Base-by-base conservation (phyloP, 92 coral and sea anemone species). In the Zoanthus gigantus region DNA sequence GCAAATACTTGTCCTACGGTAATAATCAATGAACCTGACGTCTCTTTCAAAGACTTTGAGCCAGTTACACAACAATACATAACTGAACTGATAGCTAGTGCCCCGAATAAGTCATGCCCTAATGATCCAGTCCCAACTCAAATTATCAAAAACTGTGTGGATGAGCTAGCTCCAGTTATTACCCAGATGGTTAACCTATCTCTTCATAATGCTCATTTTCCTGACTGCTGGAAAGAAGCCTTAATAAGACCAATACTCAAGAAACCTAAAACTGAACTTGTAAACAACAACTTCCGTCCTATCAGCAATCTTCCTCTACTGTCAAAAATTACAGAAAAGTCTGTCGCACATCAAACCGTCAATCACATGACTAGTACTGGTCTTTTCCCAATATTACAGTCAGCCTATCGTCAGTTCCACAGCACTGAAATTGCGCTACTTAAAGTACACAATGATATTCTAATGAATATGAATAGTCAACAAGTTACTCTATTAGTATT, bases 181-280 rank as follows among this genome's bases (percentile, higher is more conserved):
- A 54, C 60, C 60, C 60, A 54, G 60, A 54, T 69, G 56, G 63
- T 68, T 18, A 72, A 50, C 69, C 63, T 83, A 28, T 83, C 88
- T 29, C 66, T 44, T 45, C 29, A 73, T 15, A 13, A 48, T 44
- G 87, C 57, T 23, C 10, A 42, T 61, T 83, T 83, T 45, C 87
- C 87, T 68, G 87, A 83, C 87, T 23, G 7, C 61, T 83, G 78
- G 78, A 83, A 83, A 29, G 87, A 57, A 83, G 87, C 79, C 8
- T 47, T 83, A 18, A 28, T 83, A 3, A 83, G 50, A 6, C 79
- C 79, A 31, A 68, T 11, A 30, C 48, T 71, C 15, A 83, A 83
- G 68, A 83, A 83, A 71, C 42, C 78, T 10, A 83, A 83, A n/a
- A 4, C 13, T 65, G 78, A 71, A 12, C 79, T 67, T 9, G n/a